Conservation (phyloP, 2,888 invertebrate genomes). For the Drosophila mercatorum region DNA sequence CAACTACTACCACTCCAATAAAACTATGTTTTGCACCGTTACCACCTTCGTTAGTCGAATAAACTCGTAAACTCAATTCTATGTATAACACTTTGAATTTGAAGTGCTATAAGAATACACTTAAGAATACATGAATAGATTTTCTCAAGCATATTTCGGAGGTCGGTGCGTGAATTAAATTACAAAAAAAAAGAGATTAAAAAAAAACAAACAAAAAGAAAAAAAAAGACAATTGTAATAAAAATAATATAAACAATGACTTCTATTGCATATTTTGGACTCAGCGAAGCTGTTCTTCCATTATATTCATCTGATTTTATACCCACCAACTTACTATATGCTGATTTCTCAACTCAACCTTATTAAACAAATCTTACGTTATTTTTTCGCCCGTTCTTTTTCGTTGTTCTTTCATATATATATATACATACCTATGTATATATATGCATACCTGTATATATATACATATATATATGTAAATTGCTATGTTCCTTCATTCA, state of each 20-base stretch:
- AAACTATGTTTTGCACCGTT: slow-evolving; percentile 80
- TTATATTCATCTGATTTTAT: slow-evolving; percentile 49
- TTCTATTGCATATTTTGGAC: slow-evolving; percentile 30
- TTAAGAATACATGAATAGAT: slow-evolving; percentile 78
- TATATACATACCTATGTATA: background rate
- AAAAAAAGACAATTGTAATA: background rate
- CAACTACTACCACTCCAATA: slow-evolving; percentile 45
- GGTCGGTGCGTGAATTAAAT: slow-evolving; percentile 80
- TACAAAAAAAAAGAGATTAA: slow-evolving; percentile 21
- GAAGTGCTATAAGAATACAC: slow-evolving; percentile 43
- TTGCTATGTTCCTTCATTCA: slow-evolving; percentile 55
- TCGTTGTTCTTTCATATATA: slow-evolving; percentile 47
- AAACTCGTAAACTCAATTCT: slow-evolving; percentile 38
- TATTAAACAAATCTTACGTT: slow-evolving; percentile 33
- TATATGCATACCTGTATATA: background rate
- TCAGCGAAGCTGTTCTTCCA: slow-evolving; percentile 32
- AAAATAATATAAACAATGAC: slow-evolving; percentile 9
- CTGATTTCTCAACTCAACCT: slow-evolving; percentile 52
- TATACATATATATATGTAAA: slow-evolving; percentile 18
- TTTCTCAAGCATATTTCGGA: slow-evolving; percentile 85
- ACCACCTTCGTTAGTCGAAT: slow-evolving; percentile 73
- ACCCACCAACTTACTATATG: slow-evolving; percentile 55
- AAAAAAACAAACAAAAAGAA: slow-evolving; percentile 8
- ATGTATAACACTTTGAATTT: slow-evolving; percentile 35
- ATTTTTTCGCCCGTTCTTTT: slow-evolving; percentile 48